Evolutionary conservation across 2,113 vertebrate genomes (phyloP).

Genomic region (Girardinichthys multiradiatus): DNA sequence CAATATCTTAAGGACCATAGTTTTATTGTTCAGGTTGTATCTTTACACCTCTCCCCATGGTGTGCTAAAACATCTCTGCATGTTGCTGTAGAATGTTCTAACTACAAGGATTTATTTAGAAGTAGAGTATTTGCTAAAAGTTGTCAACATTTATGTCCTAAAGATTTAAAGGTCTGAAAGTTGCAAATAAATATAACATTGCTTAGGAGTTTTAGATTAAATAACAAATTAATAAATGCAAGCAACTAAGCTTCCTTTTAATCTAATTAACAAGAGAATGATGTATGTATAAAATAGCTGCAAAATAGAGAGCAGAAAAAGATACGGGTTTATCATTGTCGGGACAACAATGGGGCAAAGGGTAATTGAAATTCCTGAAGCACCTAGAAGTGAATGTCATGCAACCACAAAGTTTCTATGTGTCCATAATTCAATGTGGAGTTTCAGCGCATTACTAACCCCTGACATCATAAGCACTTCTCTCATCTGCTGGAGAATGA

Average conservation of each 20-base stretch:
- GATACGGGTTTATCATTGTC: not conserved
- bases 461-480: not conserved
- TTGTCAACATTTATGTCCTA: too few species aligned
- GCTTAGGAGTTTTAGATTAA: not conserved
- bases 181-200: not conserved
- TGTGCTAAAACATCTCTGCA: not conserved
- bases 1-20: not conserved
- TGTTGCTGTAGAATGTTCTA: not conserved
- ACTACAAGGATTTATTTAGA: too few species aligned
- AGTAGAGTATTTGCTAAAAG: too few species aligned
- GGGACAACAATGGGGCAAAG: constrained; percentile 3
- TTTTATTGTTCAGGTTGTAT: not conserved
- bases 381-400: constrained; percentile 15
- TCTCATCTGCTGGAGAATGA: not conserved
- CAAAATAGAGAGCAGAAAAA: accelerated
- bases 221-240: too few species aligned
- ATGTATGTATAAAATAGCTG: not conserved
- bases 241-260: too few species aligned
- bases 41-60: not conserved
- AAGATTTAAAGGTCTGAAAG: too few species aligned
- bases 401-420: not conserved
- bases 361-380: constrained; percentile 14
- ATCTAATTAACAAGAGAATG: not conserved
- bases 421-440: not conserved
- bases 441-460: not conserved